Conservation (phyloP, 2,888 invertebrate species). For the Glaucopsyche alexis region DNA sequence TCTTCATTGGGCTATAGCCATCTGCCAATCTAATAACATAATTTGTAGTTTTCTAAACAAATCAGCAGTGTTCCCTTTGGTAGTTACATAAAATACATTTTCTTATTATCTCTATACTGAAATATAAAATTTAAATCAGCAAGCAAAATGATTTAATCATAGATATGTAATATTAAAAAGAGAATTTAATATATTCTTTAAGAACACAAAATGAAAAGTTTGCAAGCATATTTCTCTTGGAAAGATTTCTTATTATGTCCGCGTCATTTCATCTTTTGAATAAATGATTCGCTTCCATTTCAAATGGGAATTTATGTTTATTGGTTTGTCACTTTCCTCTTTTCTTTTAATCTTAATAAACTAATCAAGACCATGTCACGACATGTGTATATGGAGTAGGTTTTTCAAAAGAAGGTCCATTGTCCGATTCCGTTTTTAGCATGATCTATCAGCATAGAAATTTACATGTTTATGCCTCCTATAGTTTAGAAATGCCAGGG, state of each 20-base stretch:
- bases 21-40: not conserved
- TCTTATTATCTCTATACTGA: not conserved
- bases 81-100: not conserved
- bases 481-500: too few relatives aligned
- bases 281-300: not conserved
- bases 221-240: not conserved
- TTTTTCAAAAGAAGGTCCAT: too few relatives aligned
- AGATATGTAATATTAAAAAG: too few relatives aligned
- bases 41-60: too few relatives aligned
- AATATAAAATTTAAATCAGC: not conserved
- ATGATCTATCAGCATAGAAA: too few relatives aligned
- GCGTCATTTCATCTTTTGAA: not conserved
- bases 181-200: not conserved
- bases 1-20: not conserved
- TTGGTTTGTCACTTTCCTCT: not conserved
- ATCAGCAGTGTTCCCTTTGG: too few relatives aligned
- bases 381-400: too few relatives aligned
- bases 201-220: not conserved
- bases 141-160: not conserved
- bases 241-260: not conserved
- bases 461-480: too few relatives aligned
- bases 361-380: too few relatives aligned
- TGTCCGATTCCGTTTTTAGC: too few relatives aligned
- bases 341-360: too few relatives aligned
- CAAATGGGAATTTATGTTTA: conserved; percentile 3